These are phyloP conservation scores for Porites divaricata DNA, from an alignment of 92 coral and sea anemone species.

Conservation along the genomic window DNA sequence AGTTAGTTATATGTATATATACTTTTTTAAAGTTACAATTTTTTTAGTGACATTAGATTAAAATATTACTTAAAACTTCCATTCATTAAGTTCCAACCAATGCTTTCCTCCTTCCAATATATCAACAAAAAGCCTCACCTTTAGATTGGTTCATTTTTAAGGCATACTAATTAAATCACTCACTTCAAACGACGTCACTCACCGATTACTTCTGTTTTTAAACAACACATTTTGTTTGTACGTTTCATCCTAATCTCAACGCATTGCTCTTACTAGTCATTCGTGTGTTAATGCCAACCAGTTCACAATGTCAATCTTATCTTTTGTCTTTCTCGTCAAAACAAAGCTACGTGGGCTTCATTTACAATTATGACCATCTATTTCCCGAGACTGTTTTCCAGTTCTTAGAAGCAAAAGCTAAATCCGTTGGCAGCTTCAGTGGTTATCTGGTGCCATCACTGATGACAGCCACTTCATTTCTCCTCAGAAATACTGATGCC, in stretches of 20 bases:
- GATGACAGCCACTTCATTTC: constrained; percentile 30
- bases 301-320: constrained; percentile 12
- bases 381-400: constrained; percentile 26
- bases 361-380: constrained; percentile 28
- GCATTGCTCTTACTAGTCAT: background rate
- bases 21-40: too few relatives aligned
- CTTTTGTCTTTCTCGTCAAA: constrained; percentile 13
- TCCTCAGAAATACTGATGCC: constrained; percentile 31
- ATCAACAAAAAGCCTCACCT: background rate
- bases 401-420: constrained; percentile 48
- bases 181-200: background rate
- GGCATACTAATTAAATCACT: background rate
- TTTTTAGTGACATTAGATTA: too few relatives aligned
- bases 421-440: constrained; percentile 23
- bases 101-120: too few relatives aligned
- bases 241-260: too few relatives aligned
- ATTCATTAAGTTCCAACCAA: too few relatives aligned
- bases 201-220: background rate
- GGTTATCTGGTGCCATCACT: constrained; percentile 51
- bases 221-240: background rate
- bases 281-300: background rate
- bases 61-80: background rate
- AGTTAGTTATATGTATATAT: too few relatives aligned
- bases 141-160: background rate
- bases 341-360: constrained; percentile 41